A percentile compares a stretch with the other conserved stretches of the same genome.
Conservation (phyloP, 2,888 invertebrate genomes). For the Dasypolia templi region DNA sequence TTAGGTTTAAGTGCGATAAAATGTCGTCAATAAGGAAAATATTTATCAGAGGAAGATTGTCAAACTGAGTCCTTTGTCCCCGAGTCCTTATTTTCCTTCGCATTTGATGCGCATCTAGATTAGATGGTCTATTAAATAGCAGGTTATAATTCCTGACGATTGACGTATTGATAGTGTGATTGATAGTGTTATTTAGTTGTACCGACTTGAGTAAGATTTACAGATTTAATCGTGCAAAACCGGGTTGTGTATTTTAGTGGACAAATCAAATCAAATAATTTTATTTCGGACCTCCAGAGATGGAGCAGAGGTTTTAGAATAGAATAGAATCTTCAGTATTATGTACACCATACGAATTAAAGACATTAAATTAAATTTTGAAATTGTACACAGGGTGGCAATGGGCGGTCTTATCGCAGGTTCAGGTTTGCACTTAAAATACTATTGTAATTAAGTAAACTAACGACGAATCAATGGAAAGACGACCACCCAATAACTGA, state of each 20-base stretch:
- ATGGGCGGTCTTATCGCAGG: no score
- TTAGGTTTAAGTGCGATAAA: background rate
- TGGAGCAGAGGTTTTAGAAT: no score
- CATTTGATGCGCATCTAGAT: constrained; percentile 10
- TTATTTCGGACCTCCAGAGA: no score
- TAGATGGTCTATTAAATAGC: background rate
- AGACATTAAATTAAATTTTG: no score
- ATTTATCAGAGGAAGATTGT: background rate
- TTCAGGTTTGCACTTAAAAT: no score
- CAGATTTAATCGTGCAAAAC: background rate
- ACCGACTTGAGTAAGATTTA: background rate
- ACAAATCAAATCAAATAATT: background rate
- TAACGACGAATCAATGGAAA: no score
- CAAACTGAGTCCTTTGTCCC: background rate
- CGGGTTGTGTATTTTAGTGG: background rate
- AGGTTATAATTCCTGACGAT: background rate
- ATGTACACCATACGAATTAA: no score
- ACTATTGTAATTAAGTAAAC: no score
- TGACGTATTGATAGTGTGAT: background rate
- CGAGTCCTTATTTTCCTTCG: background rate
- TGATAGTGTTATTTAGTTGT: constrained; percentile 1
- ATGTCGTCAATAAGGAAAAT: background rate
- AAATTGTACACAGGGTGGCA: no score
- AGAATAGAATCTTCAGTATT: no score
- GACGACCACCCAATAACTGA: no score